Evolutionary conservation across 2,888 invertebrate genomes (phyloP), one percentile per base, ranked within the genome.

Genomic region (Drosophila glabriapex): DNA sequence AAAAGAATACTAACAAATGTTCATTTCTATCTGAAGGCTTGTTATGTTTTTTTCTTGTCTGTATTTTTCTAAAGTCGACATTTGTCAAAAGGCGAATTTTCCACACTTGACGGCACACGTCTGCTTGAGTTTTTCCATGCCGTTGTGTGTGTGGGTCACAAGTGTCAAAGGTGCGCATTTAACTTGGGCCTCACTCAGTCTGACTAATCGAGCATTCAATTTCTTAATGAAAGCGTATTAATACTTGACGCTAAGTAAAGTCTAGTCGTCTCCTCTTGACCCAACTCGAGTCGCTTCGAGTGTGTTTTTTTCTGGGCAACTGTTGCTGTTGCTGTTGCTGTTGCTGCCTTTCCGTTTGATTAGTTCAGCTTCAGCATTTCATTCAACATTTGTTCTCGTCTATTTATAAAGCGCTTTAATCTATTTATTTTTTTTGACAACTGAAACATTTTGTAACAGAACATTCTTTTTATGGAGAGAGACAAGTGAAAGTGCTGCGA

Each of bases 81-180:
- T 88, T 88, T 90, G 89, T 88, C 87, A 88, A 85, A 87, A 88
- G 85, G 80, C 85, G 78, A 89, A 89, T 89, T 87, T 89, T 88
- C 83, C 83, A 88, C 87, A 87, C 90, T 87, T 87, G 87, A 87
- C 78, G 89, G 90, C 88, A 85, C 87, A 89, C 81, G 81, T 83
- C 71, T 71, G 67, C 59, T 46, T 70, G 37, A 59, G 46, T 63
- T 71, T 62, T 68, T 63, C 39, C 43, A 52, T 29, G 50, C 46
- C 46, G 28, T 35, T 50, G 16, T 43, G 28, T 55, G 76, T 86
- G 76, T 89, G 81, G 86, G 86, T 86, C 86, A 89, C 90, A 87
- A 83, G 87, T 87, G 87, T 87, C 90, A 87, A 82, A 87, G 88
- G 87, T 87, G 85, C 72, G 50, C 80, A 72, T 72, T 75, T 62